Evolutionary conservation across 2,113 vertebrate species (phyloP), one percentile per base, ranked within the genome.

Genomic region (Engraulis encrasicolus): DNA sequence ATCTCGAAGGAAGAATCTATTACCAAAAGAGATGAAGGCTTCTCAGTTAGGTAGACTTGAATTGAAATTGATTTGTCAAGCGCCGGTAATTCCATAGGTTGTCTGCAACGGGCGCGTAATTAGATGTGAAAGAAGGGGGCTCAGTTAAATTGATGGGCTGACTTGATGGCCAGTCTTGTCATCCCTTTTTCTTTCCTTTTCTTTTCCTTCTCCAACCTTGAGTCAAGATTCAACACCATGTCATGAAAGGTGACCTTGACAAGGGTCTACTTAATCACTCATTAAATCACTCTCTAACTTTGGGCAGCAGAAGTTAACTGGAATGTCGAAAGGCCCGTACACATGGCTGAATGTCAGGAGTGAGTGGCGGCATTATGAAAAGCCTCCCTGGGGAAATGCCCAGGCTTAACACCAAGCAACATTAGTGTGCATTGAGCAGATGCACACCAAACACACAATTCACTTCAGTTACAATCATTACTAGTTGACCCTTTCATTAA

Each of bases 51-150:
- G 66, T 82, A 79, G 85, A 40, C 48, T 80, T 82, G 85, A 86
- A 89, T 86, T 85, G 85, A 86, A 89, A 89, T 86, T 89, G 87
- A 88, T 90, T 82, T 81, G 83, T 78, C 81, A 85, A 85, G 84
- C 77, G 80, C 49, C 34, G 48, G 66, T 78, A 78, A 85, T 84
- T 82, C 54, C 79, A 54, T 74, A 79, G 61, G 45, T 83, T 85
- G 50, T 83, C 78, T 78, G 50, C 17, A 15, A 58, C 27, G 20
- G 38, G n/a, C 34, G 66, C 58, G 38, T 87, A 81, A 88, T 90
- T 87, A 84, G 84, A 83, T 78, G 54, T 78, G 36, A 31, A 11
- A 27, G 20, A 27, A n/a, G n/a, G 36, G 31, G 78, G 3, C 45
- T n/a, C 37, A 74, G 34, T 79, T 50, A 78, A 83, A 78, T 71